Evolutionary conservation across 2,797 vertebrate species (phyloP).

Genomic region (Octomys mimax): DNA sequence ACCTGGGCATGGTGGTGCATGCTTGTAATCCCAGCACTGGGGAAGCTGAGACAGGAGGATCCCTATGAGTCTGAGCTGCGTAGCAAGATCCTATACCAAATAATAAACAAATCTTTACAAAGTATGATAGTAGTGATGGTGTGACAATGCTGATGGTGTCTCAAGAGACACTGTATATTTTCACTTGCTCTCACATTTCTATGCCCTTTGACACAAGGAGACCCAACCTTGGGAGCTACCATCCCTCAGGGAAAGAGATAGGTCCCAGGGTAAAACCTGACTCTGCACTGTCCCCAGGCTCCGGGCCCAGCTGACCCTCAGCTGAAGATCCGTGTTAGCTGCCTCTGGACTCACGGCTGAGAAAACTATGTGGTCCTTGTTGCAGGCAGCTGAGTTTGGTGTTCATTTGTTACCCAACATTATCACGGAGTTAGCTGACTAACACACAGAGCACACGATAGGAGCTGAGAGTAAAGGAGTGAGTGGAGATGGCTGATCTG

Average conservation of each 20-base stretch:
- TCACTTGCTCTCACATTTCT: background rate
- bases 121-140: background rate
- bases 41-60: no score
- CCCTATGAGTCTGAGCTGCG: no score
- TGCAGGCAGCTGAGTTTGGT: background rate
- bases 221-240: background rate
- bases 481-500: background rate
- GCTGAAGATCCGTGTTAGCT: background rate
- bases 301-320: background rate
- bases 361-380: background rate
- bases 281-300: background rate
- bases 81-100: no score
- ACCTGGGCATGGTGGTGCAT: no score
- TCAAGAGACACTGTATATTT: background rate
- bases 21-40: no score
- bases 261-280: background rate
- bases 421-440: background rate
- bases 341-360: background rate
- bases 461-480: background rate
- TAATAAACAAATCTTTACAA: no score
- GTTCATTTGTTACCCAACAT: slow-evolving; percentile 34
- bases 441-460: slow-evolving; percentile 50
- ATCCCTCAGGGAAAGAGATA: background rate
- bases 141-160: background rate
- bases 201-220: background rate